Conservation (phyloP, 2,888 invertebrate species). For the Coenonympha arcania region DNA sequence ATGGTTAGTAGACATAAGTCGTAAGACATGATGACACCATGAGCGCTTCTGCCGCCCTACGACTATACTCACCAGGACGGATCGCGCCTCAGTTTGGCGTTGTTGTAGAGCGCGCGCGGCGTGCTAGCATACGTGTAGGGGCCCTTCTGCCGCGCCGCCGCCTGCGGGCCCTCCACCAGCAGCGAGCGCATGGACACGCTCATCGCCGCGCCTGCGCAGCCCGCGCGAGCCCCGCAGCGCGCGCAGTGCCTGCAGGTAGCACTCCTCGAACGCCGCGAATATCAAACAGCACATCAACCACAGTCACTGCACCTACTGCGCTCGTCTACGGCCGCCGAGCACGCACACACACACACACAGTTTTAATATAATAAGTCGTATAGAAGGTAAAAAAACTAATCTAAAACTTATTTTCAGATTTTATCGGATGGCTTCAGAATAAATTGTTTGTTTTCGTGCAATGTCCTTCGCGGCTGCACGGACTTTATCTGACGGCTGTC, state of each 20-base stretch:
- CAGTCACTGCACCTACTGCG: too few species aligned
- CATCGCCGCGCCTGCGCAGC: slow-evolving; percentile 35
- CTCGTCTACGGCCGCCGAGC: too few species aligned
- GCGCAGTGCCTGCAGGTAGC: slow-evolving; percentile 25
- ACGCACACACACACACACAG: neutral
- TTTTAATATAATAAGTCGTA: too few species aligned
- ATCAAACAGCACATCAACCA: slow-evolving; percentile 52
- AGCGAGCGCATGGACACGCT: slow-evolving; percentile 59
- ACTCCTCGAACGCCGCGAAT: slow-evolving; percentile 45
- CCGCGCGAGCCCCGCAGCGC: neutral
- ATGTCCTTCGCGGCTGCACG: neutral
- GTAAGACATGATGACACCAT: too few species aligned
- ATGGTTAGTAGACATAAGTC: too few species aligned
- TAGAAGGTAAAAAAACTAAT: too few species aligned
- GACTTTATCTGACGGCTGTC: neutral
- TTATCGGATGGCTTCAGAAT: too few species aligned
- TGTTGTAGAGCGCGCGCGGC: slow-evolving; percentile 76
- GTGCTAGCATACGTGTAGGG: slow-evolving; percentile 76
- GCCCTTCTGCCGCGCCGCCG: slow-evolving; percentile 47
- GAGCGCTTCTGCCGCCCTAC: neutral
- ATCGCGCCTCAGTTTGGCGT: slow-evolving; percentile 66
- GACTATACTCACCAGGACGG: slow-evolving; percentile 56
- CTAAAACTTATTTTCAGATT: too few species aligned
- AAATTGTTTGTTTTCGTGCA: neutral
- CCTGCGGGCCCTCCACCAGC: slow-evolving; percentile 60